Percentiles rank a stretch among this genome's conserved stretches.
Conservation (phyloP, 2,113 vertebrate genomes). For the Myotis brandtii region DNA sequence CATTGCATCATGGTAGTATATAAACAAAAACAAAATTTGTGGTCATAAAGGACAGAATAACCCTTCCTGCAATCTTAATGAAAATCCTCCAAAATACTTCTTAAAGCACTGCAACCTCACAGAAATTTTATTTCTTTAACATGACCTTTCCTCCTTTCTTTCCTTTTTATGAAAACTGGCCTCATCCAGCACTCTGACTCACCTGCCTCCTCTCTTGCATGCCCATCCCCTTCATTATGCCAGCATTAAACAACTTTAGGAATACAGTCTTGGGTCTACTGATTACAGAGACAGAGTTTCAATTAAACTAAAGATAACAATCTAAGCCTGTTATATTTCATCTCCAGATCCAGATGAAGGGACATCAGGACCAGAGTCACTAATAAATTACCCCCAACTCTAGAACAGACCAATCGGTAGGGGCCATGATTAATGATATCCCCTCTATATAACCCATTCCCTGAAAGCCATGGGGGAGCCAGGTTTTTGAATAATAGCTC, state of each 20-base stretch:
- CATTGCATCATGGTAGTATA: neutral
- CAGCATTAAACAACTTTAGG: neutral
- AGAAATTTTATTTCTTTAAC: neutral
- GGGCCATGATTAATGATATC: neutral
- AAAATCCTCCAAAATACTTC: neutral
- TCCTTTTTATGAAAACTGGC: neutral
- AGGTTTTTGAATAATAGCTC: neutral
- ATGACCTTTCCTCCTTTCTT: neutral
- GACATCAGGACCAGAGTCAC: neutral
- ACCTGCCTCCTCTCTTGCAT: neutral
- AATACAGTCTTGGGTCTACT: neutral
- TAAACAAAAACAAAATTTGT: neutral
- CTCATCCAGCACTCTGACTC: neutral
- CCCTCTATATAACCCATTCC: neutral
- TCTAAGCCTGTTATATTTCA: neutral
- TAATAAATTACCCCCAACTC: neutral
- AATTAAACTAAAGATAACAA: neutral
- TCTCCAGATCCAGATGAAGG: neutral
- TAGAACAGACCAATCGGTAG: neutral
- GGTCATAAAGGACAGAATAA: neutral
- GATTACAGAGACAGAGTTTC: neutral
- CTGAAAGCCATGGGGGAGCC: neutral
- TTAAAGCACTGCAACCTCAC: neutral
- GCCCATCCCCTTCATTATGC: neutral
- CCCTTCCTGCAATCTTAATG: neutral